A percentile compares a stretch with the other conserved stretches of the same genome.
phyloP scores from a whole-genome alignment of 2,888 invertebrate species.

The Pristionchus japonicus region DNA sequence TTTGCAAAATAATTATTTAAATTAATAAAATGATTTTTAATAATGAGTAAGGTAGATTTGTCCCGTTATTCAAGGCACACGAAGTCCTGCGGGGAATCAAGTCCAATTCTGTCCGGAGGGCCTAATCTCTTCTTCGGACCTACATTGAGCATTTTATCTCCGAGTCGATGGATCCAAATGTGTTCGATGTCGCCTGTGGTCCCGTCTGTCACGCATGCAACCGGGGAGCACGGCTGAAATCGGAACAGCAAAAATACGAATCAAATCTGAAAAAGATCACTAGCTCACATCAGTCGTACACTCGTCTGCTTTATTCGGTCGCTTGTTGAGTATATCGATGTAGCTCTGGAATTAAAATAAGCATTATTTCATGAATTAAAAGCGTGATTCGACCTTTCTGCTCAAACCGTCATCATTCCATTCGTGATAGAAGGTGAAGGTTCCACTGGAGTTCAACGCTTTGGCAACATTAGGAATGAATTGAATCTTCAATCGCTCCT shows the following conservation, averaged over 20 bases:
- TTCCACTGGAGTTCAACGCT: neutral
- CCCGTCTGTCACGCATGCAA: neutral
- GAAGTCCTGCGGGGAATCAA: too few species aligned
- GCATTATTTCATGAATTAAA: neutral
- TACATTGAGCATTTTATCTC: neutral
- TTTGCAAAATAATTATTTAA: too few species aligned
- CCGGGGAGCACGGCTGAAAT: neutral
- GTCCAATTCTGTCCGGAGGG: too few species aligned
- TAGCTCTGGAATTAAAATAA: neutral
- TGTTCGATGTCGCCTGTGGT: neutral
- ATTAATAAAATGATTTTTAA: neutral
- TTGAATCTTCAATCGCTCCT: neutral
- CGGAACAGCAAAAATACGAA: too few species aligned
- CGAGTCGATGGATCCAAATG: neutral
- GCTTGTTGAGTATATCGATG: neutral
- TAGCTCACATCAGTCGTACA: neutral
- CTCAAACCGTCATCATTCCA: neutral
- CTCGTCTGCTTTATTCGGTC: neutral
- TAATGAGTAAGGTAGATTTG: too few species aligned
- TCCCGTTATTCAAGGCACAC: too few species aligned
- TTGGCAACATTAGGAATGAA: neutral
- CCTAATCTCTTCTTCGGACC: too few species aligned
- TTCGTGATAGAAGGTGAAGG: neutral
- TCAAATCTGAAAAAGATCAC: neutral
- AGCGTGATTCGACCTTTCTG: neutral